Evolutionary conservation across 2,113 vertebrate species (phyloP), one percentile per base, ranked within the genome.

Genomic region (Mustela nigripes): DNA sequence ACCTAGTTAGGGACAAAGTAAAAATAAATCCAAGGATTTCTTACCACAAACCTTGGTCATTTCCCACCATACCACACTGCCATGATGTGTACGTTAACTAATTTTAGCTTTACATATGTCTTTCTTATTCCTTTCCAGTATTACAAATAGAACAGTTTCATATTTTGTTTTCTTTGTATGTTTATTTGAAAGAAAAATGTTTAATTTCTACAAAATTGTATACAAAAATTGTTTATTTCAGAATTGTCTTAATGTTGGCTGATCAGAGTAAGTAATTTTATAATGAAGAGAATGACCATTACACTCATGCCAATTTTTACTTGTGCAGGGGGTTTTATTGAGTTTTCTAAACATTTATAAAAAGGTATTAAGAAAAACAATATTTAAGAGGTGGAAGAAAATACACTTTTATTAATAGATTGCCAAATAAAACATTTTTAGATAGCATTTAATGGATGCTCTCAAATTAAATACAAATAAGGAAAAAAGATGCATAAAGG

Each of bases 401-500:
- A 31, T 45, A 76, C 24, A 48, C 10, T 60, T 39, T 71, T 45
- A n/a, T 36, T 42, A 81, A 69, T 33, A 36, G 18, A 53, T 65
- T 86, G 18, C 24, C 10, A 63, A 96, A 42, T 36, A 83, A 96
- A 24, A 36, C 0, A 71, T 28, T 82, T 93, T 65, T 31, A 73
- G 9, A 65, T 76, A 62, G 4, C 12, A 45, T 48, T 82, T 89
- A 82, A 67, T 58, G 0, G 15, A 67, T 39, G 2, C 10, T 83
- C 19, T 88, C 33, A 96, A 91, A 39, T 79, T 95, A 48, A 69
- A 78, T 39, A 69, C 26, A 91, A 50, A 50, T 60, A 79, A 78
- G 18, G 45, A 83, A 67, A 78, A 65, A 58, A 69, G 45, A 42
- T 76, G 5, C 15, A 74, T 42, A n/a, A 83, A 78, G 11, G 58